Conservation (phyloP, 2,113 vertebrate genomes). For the Tonatia bakeri region DNA sequence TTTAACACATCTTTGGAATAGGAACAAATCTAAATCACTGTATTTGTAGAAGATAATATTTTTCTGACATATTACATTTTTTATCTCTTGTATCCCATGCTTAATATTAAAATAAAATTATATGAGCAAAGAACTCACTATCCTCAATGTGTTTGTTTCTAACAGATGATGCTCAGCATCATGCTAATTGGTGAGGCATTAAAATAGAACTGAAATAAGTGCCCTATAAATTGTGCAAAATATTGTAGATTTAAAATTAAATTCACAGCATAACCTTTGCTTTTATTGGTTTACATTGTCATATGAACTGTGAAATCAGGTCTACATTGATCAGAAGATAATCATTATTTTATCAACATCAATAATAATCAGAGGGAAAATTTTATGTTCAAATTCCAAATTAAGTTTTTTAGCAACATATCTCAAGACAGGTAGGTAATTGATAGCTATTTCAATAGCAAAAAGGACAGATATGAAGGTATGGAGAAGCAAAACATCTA, state of each 20-base stretch:
- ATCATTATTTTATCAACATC: background rate
- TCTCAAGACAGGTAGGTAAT: background rate
- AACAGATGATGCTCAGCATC: background rate
- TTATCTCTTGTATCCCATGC: background rate
- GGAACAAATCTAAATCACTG: conserved; percentile 37
- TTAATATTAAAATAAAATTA: conserved; percentile 34
- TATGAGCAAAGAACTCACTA: background rate
- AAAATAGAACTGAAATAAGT: background rate
- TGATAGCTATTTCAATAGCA: background rate
- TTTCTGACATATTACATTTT: conserved; percentile 27
- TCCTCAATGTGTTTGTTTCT: conserved; percentile 23
- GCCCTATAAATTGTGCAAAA: background rate
- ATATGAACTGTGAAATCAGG: background rate
- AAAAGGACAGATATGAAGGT: background rate
- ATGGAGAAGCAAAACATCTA: background rate
- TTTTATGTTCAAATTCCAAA: background rate
- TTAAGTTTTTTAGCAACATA: background rate
- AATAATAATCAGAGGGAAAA: background rate
- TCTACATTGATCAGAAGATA: background rate
- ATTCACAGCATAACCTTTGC: background rate
- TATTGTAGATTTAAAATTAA: background rate
- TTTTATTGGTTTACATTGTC: background rate
- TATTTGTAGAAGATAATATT: conserved; percentile 45
- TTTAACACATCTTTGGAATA: conserved; percentile 35
- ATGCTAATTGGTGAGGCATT: background rate